Percentiles rank a stretch among this genome's conserved stretches.
Conservation (phyloP, 2,888 invertebrate genomes). For the Marasmarcha lunaedactyla region DNA sequence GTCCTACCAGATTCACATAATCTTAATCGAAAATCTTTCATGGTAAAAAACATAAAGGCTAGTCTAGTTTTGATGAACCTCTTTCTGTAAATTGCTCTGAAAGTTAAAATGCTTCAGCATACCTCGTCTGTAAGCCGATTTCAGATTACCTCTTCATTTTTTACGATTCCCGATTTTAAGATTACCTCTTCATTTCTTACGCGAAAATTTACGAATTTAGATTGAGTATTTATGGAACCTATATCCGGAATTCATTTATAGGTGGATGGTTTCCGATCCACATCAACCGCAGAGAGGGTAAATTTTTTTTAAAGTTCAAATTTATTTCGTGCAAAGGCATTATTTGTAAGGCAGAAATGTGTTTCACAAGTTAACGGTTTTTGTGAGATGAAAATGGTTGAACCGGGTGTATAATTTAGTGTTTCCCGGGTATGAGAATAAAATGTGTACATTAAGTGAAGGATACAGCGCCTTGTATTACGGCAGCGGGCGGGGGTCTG, state of each 20-base stretch:
- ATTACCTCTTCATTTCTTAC: constrained; percentile 48
- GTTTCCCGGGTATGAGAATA: not conserved
- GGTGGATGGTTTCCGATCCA: constrained; percentile 31
- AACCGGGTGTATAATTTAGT: not conserved
- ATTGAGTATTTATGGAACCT: constrained; percentile 56
- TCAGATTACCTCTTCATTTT: constrained; percentile 46
- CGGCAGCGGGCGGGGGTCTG: constrained; percentile 25
- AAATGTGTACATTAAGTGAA: too few species aligned
- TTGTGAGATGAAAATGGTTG: not conserved
- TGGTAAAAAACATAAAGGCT: constrained; percentile 16
- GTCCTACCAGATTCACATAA: constrained; percentile 10
- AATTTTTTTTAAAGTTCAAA: not conserved
- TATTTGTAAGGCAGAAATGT: not conserved
- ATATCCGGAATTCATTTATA: constrained; percentile 51
- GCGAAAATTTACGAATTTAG: constrained; percentile 53
- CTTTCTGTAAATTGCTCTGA: constrained; percentile 28
- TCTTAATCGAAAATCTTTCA: constrained; percentile 1
- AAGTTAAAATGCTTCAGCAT: constrained; percentile 37
- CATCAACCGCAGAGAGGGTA: constrained; percentile 20
- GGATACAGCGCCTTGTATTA: constrained; percentile 5
- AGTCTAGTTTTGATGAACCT: constrained; percentile 19
- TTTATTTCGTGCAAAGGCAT: not conserved
- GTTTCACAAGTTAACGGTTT: not conserved
- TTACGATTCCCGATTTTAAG: constrained; percentile 40
- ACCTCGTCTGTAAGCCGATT: constrained; percentile 40